Evolutionary conservation across 2,888 invertebrate species (phyloP), one percentile per base, ranked within the genome.

Genomic region (Acholoe squamosa): DNA sequence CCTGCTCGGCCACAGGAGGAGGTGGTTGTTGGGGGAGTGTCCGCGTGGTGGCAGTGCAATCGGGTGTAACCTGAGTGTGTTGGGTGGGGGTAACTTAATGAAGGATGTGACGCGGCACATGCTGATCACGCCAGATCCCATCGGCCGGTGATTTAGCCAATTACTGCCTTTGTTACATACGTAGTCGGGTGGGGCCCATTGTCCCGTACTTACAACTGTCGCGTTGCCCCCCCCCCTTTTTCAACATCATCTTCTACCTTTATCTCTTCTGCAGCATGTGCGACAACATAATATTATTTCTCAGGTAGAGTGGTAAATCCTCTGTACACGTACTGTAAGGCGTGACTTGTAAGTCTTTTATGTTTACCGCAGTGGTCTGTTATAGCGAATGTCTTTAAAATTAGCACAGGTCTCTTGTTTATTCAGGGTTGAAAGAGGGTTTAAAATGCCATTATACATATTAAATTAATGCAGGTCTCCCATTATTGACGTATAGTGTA

Each of bases 131-230:
- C 54, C 86, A 86, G 54, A 0, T 28, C 28, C 28, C 25, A 56
- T 22, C 56, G 28, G 25, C 54, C 19, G 5, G 28, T 86, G 86
- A 86, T 86, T 86, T 25, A 56, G 86, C 86, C 86, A 86, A 86
- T 86, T 56, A 86, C 52, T 54, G 56, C 86, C 86, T 86, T 86
- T 86, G 86, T 86, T 86, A 86, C 86, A 52, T 86, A 86, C 28
- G 33, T 34, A 12, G 22, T 43, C 33, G 80, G 80, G 80, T 43
- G 80, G 80, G 33, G 34, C 34, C n/a, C 3, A 34, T 33, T 34
- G 34, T 34, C 34, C 5, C 22, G 80, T 80, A 80, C 12, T 10
- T 16, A 80, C 33, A 43, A 80, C 80, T 43, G 71, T 71, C 28
- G 25, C 28, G 71, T 22, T 71, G 71, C 28, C 25, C 0, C 28